phyloP scores from a whole-genome alignment of 2,888 invertebrate genomes.

The Allophyes oxyacanthae region DNA sequence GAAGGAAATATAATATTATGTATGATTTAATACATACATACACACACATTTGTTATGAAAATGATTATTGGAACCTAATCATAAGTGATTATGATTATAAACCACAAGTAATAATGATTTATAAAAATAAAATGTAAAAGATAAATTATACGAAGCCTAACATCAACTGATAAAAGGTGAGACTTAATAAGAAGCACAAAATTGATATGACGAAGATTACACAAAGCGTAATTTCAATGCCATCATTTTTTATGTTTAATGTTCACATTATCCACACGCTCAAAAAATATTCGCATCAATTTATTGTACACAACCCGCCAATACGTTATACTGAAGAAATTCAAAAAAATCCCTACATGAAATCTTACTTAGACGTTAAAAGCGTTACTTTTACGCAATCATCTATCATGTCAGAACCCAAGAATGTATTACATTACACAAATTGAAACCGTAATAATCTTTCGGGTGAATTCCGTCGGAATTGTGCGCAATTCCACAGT shows the following conservation, averaged over 20 bases:
- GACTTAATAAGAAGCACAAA: constrained; percentile 16
- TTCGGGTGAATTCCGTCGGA: constrained; percentile 41
- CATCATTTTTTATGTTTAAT: constrained; percentile 10
- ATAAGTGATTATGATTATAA: too few species aligned
- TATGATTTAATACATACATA: too few species aligned
- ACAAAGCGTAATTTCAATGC: constrained; percentile 12
- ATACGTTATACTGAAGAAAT: constrained; percentile 17
- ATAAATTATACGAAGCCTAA: neutral
- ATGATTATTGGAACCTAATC: too few species aligned
- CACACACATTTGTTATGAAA: too few species aligned
- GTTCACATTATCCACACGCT: constrained; percentile 5
- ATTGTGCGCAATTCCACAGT: constrained; percentile 40
- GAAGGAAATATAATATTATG: too few species aligned
- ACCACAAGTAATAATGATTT: neutral
- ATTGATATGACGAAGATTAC: constrained; percentile 16
- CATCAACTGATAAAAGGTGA: neutral
- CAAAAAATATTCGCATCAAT: constrained; percentile 21
- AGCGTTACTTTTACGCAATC: constrained; percentile 46
- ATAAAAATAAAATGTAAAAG: neutral
- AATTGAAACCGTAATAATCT: constrained; percentile 57
- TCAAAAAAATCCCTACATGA: constrained; percentile 39
- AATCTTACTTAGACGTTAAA: constrained; percentile 43
- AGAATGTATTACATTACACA: constrained; percentile 53
- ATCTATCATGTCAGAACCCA: constrained; percentile 51
- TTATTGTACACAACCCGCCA: constrained; percentile 16